phyloP scores from a whole-genome alignment of 2,113 vertebrate species.

The Microcebus ravelobensis region DNA sequence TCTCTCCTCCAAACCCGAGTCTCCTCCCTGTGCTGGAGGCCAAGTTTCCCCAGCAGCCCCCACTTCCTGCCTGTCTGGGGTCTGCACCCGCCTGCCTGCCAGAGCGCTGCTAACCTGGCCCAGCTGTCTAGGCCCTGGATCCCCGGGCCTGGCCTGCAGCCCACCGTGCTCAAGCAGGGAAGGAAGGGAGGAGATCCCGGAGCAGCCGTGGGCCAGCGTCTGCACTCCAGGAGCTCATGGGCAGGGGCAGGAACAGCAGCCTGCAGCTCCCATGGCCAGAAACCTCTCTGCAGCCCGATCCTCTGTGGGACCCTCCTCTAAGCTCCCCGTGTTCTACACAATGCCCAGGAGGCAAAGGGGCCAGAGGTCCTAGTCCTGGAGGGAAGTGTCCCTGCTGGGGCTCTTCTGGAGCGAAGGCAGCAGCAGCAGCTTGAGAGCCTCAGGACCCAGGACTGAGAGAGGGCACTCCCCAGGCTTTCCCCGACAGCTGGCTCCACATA shows the following conservation, averaged over 20 bases:
- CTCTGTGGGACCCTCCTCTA: not conserved
- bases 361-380: not conserved
- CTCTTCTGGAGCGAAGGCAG: not conserved
- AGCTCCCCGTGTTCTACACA: not conserved
- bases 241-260: not conserved
- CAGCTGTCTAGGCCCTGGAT: conserved; percentile 76
- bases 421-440: not conserved
- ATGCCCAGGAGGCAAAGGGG: not conserved
- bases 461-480: not conserved
- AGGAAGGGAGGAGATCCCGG: conserved; percentile 46
- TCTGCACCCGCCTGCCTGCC: conserved; percentile 72
- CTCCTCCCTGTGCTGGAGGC: conserved; percentile 70
- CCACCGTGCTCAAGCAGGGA: not conserved
- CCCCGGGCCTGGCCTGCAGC: conserved; percentile 68
- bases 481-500: conserved; percentile 76
- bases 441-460: not conserved
- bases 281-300: not conserved
- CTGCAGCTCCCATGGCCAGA: not conserved
- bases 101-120: conserved; percentile 73
- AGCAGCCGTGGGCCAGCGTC: not conserved
- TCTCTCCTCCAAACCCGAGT: conserved; percentile 61
- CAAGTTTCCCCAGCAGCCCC: conserved; percentile 71
- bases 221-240: not conserved
- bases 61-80: conserved; percentile 79
- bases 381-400: not conserved